Conservation (phyloP, 2,797 vertebrate genomes). For the Pogonophryne albipinna region DNA sequence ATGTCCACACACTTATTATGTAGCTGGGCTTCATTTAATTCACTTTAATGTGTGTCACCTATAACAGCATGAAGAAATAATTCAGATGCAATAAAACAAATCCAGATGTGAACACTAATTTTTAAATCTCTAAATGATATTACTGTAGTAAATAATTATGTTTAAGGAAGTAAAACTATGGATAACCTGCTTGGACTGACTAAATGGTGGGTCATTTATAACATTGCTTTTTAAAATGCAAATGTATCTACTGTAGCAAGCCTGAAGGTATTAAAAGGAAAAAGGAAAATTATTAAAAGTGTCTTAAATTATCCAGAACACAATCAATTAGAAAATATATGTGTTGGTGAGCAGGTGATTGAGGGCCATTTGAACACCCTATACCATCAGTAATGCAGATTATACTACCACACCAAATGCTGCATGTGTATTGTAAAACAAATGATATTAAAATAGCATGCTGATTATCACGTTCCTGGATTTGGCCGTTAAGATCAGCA, state of each 20-base stretch:
- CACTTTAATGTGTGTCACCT: slow-evolving; percentile 9
- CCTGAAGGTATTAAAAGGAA: slow-evolving; percentile 24
- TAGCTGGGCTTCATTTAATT: slow-evolving; percentile 7
- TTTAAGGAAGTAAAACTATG: slow-evolving; percentile 4
- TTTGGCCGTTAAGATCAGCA: slow-evolving; percentile 74
- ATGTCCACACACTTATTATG: slow-evolving; percentile 9
- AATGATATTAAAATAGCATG: slow-evolving; percentile 42
- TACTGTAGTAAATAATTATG: not conserved
- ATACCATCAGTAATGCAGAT: slow-evolving; percentile 28
- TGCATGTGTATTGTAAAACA: slow-evolving; percentile 33
- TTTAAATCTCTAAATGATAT: not conserved
- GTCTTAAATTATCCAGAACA: slow-evolving; percentile 27
- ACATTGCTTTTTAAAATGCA: slow-evolving; percentile 14
- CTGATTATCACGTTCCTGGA: slow-evolving; percentile 49
- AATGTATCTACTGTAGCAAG: slow-evolving; percentile 14
- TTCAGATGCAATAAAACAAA: not conserved
- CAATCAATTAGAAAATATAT: slow-evolving; percentile 17
- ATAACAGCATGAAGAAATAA: slow-evolving; percentile 20
- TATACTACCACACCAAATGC: slow-evolving; percentile 23
- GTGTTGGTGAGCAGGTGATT: slow-evolving; percentile 28
- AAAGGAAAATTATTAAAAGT: slow-evolving; percentile 26
- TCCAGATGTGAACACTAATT: not conserved
- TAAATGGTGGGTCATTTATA: slow-evolving; percentile 12
- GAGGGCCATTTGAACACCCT: slow-evolving; percentile 17
- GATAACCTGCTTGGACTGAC: not conserved